Percentiles rank a stretch among this genome's conserved stretches.
Evolutionary conservation across 2,113 vertebrate genomes (phyloP).

Genomic region (Stigmatopora nigra): DNA sequence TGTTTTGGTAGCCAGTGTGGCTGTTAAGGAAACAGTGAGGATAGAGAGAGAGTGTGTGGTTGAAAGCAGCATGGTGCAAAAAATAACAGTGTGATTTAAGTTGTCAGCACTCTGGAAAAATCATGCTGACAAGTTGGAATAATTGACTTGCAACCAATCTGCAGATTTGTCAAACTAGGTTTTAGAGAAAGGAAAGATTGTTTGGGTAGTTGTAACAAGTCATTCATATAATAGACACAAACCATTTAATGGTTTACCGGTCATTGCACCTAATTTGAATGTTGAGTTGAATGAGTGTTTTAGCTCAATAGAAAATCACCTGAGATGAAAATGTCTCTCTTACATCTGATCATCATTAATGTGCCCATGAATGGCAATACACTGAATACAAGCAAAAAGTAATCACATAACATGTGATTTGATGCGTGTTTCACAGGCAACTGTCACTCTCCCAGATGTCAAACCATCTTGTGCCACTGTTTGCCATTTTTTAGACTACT

Average conservation of each 20-base stretch:
- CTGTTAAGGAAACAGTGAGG: not conserved
- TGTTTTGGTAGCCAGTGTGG: constrained; percentile 4
- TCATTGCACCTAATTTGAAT: too few species aligned
- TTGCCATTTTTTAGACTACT: not conserved
- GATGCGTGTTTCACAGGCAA: constrained; percentile 7
- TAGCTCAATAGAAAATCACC: too few species aligned
- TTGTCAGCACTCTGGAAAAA: constrained; percentile 1
- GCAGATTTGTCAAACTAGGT: not conserved
- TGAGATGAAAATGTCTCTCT: too few species aligned
- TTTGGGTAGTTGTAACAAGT: not conserved
- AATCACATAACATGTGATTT: not conserved
- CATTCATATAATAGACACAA: not conserved
- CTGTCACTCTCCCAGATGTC: not conserved
- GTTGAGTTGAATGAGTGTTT: too few species aligned
- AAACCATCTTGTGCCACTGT: not conserved
- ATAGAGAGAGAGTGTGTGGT: not conserved
- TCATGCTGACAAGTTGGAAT: not conserved
- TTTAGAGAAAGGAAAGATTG: not conserved
- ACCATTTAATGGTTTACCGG: not conserved
- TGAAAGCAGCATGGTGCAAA: not conserved
- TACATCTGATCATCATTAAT: too few species aligned
- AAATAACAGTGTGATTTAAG: not conserved
- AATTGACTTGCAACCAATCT: not conserved
- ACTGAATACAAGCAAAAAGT: not conserved
- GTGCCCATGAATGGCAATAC: too few species aligned